A percentile compares a stretch with the other conserved stretches of the same genome.
phyloP scores from a whole-genome alignment of 2,888 invertebrate species.

The Achlya flavicornis region DNA sequence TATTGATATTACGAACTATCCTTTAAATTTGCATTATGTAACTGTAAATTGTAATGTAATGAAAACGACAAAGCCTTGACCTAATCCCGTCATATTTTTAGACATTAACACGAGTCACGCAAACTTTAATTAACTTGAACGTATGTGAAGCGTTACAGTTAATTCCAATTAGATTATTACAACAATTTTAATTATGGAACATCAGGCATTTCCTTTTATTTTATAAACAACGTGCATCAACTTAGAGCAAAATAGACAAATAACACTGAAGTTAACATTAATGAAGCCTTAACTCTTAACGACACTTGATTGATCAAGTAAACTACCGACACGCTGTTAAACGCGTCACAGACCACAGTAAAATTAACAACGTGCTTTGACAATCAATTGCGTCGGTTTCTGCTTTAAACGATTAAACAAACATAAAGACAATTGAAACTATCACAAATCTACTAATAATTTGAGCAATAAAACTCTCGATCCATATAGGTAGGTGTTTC shows the following conservation, averaged over 20 bases:
- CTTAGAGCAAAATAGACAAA: background rate
- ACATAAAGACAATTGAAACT: background rate
- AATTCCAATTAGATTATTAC: slow-evolving; percentile 29
- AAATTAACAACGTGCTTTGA: background rate
- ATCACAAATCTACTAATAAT: background rate
- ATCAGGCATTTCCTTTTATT: background rate
- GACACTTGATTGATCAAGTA: slow-evolving; percentile 4
- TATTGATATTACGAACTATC: slow-evolving; percentile 15
- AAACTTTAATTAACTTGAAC: slow-evolving; percentile 36
- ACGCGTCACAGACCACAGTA: background rate
- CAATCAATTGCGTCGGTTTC: background rate
- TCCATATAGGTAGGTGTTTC: background rate
- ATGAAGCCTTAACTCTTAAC: slow-evolving; percentile 8
- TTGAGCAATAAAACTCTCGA: background rate
- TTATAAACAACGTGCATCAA: background rate
- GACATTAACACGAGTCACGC: slow-evolving; percentile 39
- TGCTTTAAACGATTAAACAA: background rate
- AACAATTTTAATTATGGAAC: slow-evolving; percentile 15
- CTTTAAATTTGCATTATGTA: slow-evolving; percentile 19
- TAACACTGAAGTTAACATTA: background rate
- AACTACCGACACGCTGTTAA: slow-evolving; percentile 4
- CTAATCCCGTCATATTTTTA: slow-evolving; percentile 38
- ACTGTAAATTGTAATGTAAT: slow-evolving; percentile 17
- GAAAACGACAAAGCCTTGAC: slow-evolving; percentile 33
- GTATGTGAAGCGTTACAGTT: slow-evolving; percentile 22